These are phyloP conservation scores for Sigmodon hispidus DNA, from an alignment of 2,113 vertebrate genomes.

Conservation along the genomic window DNA sequence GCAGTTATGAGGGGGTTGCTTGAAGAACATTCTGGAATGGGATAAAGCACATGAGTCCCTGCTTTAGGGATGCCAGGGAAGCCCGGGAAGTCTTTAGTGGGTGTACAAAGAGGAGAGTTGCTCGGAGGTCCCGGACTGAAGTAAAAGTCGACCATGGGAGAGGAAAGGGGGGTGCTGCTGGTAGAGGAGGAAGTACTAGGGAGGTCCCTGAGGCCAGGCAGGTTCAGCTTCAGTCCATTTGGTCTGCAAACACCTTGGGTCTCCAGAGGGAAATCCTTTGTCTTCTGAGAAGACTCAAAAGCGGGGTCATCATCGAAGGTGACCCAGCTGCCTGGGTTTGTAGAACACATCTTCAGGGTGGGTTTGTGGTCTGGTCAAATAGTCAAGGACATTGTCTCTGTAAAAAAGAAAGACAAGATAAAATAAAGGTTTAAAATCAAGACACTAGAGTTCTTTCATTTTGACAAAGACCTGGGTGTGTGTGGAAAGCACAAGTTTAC, in stretches of 20 bases:
- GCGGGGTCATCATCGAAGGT: constrained; percentile 95
- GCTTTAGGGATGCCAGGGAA: constrained; percentile 83
- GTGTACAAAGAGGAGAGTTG: constrained; percentile 93
- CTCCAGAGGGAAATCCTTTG: constrained; percentile 79
- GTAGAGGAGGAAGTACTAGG: constrained; percentile 87
- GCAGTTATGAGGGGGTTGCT: constrained; percentile 74
- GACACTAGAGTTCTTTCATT: background rate
- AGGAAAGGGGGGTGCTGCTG: constrained; percentile 88
- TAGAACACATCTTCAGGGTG: constrained; percentile 91
- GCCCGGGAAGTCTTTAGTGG: constrained; percentile 89
- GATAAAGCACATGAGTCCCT: constrained; percentile 84
- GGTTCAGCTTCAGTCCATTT: constrained; percentile 93
- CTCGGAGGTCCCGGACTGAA: constrained; percentile 91
- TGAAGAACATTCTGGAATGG: constrained; percentile 84
- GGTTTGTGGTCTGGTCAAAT: constrained; percentile 28
- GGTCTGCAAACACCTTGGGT: constrained; percentile 88
- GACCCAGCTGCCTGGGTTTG: constrained; percentile 96
- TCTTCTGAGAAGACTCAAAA: constrained; percentile 89
- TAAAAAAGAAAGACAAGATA: constrained; percentile 63
- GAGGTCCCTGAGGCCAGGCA: constrained; percentile 87
- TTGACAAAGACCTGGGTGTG: constrained; percentile 57
- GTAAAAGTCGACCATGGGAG: constrained; percentile 90
- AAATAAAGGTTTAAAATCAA: background rate
- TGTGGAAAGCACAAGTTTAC: background rate
- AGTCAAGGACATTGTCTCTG: constrained; percentile 74